These are phyloP conservation scores for Megalonaias nervosa DNA, from an alignment of 1,140 invertebrate species.

Conservation along the genomic window DNA sequence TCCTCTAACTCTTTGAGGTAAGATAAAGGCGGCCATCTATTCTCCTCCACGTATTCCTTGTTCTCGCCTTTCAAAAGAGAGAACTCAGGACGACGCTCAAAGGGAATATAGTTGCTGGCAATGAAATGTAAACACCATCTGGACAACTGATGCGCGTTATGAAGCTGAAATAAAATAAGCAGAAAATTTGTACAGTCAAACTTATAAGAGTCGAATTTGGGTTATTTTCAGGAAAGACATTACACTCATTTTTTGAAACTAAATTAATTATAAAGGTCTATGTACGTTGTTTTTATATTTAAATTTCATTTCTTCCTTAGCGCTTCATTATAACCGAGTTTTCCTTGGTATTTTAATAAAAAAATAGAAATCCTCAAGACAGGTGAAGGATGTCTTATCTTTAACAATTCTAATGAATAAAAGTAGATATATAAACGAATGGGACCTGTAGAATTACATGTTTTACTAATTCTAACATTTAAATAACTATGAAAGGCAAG, in stretches of 20 bases:
- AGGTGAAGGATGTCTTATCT: neutral
- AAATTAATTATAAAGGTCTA: no score
- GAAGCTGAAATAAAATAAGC: slow-evolving; percentile 47
- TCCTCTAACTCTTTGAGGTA: slow-evolving; percentile 62
- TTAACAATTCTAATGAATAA: neutral
- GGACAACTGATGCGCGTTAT: slow-evolving; percentile 61
- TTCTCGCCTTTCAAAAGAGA: slow-evolving; percentile 47
- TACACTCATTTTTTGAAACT: no score
- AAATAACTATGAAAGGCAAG: no score
- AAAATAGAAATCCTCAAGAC: no score
- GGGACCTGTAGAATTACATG: neutral
- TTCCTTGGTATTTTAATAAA: no score
- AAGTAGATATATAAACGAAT: neutral
- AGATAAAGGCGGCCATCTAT: slow-evolving; percentile 62
- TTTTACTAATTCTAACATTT: neutral
- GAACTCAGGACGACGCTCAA: slow-evolving; percentile 58
- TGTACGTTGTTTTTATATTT: no score
- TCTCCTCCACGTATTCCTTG: slow-evolving; percentile 52
- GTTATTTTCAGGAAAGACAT: no score
- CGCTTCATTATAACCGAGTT: no score
- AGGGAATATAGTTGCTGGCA: slow-evolving; percentile 60
- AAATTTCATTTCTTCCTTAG: no score
- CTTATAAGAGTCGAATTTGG: neutral
- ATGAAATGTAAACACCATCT: slow-evolving; percentile 67
- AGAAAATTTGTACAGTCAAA: neutral